Conservation (phyloP, 2,888 invertebrate genomes). For the Pherbina coryleti region DNA sequence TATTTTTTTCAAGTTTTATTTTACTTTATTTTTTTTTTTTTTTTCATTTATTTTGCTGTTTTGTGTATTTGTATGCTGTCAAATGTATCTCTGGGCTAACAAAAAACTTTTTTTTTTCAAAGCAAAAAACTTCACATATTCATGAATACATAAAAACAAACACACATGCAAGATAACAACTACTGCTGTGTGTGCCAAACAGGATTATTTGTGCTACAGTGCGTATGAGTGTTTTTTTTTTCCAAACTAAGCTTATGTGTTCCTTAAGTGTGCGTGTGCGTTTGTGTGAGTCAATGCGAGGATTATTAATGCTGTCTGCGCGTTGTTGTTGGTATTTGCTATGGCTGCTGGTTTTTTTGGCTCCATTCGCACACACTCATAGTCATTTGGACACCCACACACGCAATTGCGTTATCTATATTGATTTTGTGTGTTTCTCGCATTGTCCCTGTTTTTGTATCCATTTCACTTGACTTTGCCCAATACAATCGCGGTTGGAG, state of each 20-base stretch:
- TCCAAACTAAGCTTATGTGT: background rate
- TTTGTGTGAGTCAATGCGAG: slow-evolving; percentile 1
- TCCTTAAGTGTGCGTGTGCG: background rate
- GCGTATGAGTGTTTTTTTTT: background rate
- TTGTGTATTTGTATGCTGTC: background rate
- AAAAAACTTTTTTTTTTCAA: background rate
- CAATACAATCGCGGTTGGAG: too few relatives aligned
- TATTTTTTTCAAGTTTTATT: too few relatives aligned
- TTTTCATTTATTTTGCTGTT: background rate
- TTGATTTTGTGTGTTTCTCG: background rate
- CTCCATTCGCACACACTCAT: background rate
- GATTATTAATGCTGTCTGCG: slow-evolving; percentile 6
- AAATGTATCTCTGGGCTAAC: background rate
- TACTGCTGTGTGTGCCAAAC: background rate
- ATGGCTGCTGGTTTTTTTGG: background rate
- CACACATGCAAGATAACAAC: background rate
- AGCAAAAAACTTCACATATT: background rate
- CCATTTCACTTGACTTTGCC: too few relatives aligned
- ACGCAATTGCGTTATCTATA: background rate
- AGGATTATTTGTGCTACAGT: slow-evolving; percentile 5
- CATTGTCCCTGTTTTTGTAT: background rate
- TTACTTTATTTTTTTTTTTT: background rate
- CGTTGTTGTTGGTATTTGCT: background rate
- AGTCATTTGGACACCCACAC: background rate
- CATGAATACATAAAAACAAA: background rate